phyloP scores from a whole-genome alignment of 2,113 vertebrate species.

The Coregonus clupeaformis region DNA sequence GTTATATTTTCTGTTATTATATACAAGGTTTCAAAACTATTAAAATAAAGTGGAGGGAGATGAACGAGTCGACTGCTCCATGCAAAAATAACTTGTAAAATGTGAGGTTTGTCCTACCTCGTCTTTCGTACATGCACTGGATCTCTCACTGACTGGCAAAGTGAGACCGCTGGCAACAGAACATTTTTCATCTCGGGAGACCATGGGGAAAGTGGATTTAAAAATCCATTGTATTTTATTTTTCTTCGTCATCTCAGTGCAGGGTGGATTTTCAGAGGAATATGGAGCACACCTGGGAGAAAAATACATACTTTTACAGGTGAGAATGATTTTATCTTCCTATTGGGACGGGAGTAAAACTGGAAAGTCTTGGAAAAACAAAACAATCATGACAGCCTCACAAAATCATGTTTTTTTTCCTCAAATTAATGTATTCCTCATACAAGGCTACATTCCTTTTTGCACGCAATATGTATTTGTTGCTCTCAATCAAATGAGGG shows the following conservation, averaged over 20 bases:
- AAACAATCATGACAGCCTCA: too few relatives aligned
- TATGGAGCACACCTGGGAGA: conserved; percentile 35
- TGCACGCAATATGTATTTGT: too few relatives aligned
- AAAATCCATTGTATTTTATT: conserved; percentile 48
- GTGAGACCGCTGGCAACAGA: conserved; percentile 8
- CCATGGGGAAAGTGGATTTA: conserved; percentile 40
- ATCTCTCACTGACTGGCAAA: conserved; percentile 26
- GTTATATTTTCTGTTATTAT: background rate
- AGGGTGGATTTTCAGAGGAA: conserved; percentile 50
- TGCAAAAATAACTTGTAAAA: conserved; percentile 41
- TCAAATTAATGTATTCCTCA: too few relatives aligned
- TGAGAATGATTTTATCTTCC: conserved; percentile 35
- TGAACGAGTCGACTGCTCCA: conserved; percentile 24
- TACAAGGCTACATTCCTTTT: too few relatives aligned
- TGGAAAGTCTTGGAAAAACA: too few relatives aligned
- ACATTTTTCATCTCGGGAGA: conserved; percentile 4
- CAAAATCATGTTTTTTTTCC: too few relatives aligned
- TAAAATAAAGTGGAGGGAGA: conserved; percentile 26
- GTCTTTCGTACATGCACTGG: conserved; percentile 24
- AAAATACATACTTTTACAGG: conserved; percentile 49
- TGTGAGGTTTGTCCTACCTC: conserved; percentile 44
- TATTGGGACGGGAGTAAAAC: too few relatives aligned
- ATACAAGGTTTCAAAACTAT: conserved; percentile 8
- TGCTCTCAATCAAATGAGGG: too few relatives aligned
- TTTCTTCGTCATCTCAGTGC: conserved; percentile 42